Base-by-base conservation (phyloP, 2,888 invertebrate species). In the Mythimna lalbum region DNA sequence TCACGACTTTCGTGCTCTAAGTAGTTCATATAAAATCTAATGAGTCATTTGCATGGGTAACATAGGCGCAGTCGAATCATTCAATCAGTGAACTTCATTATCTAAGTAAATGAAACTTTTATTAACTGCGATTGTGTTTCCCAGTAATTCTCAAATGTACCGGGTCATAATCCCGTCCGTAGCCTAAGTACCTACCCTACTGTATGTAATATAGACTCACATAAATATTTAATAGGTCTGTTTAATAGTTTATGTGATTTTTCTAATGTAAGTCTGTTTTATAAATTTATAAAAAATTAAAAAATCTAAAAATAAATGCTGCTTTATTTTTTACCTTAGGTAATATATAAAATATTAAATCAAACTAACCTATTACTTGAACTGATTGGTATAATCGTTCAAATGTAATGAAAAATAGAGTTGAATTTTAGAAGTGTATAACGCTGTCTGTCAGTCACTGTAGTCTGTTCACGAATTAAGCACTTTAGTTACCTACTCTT, bases 141-240 rank as follows among this genome's bases (percentile, higher is more conserved):
- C 90, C 89, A 92, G 93, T 93, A 92, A 92, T 92, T 92, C 91
- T 88, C 89, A 92, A 91, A 92, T 96, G 96, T 96, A 96, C 94
- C 95, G 95, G 96, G 95, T 96, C 90, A 91, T 91, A 96, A 95
- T 96, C 96, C 96, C 96, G 95, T 91, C 91, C 91, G 92, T 96
- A 96, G 96, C 93, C 86, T 96, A 96, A 96, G 96, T 94, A 94
- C 92, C 95, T 96, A 94, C 93, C 92, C 91, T 93, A 92, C 88
- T 93, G 88, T 92, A 93, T 96, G 95, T 96, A 96, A 96, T 96
- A 96, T 95, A 96, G 95, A 95, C 92, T 94, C 96, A 95, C 96
- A 96, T 96, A 90, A 94, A 95, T 96, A 95, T 96, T 95, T 93
- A 95, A 96, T 96, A 96, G 93, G 94, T 93, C 93, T 95, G 93